Evolutionary conservation across 1,140 invertebrate genomes (phyloP).

Genomic region (Sinella curviseta): DNA sequence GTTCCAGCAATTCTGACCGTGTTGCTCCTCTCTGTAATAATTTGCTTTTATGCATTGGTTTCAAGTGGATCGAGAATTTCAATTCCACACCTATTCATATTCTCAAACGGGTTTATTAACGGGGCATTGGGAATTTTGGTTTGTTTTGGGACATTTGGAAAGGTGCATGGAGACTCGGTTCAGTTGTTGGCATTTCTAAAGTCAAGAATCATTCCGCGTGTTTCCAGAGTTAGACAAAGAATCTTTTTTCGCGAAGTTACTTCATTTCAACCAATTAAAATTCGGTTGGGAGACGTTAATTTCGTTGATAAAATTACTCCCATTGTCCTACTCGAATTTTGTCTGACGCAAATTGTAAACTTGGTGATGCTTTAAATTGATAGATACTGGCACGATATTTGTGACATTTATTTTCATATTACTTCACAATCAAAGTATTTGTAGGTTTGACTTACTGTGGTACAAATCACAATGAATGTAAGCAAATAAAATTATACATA

Average conservation of each 20-base stretch:
- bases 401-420: too few relatives aligned
- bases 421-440: too few relatives aligned
- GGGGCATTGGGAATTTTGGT: neutral
- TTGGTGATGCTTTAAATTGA: neutral
- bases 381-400: too few relatives aligned
- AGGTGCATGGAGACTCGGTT: neutral
- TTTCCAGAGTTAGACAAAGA: neutral
- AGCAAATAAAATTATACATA: too few relatives aligned
- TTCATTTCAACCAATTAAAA: too few relatives aligned
- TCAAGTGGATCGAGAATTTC: neutral
- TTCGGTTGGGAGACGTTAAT: neutral
- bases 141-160: neutral
- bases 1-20: neutral
- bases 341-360: neutral
- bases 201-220: neutral
- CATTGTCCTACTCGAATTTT: neutral
- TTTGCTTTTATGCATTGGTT: neutral
- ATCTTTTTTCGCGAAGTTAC: neutral
- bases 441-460: too few relatives aligned
- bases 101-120: neutral
- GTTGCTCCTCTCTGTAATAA: neutral
- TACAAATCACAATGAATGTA: too few relatives aligned
- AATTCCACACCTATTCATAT: neutral
- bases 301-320: neutral
- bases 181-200: neutral